A percentile compares a stretch with the other conserved stretches of the same genome.
Conservation (phyloP, 1,140 invertebrate genomes). For the Drosophila navojoa region DNA sequence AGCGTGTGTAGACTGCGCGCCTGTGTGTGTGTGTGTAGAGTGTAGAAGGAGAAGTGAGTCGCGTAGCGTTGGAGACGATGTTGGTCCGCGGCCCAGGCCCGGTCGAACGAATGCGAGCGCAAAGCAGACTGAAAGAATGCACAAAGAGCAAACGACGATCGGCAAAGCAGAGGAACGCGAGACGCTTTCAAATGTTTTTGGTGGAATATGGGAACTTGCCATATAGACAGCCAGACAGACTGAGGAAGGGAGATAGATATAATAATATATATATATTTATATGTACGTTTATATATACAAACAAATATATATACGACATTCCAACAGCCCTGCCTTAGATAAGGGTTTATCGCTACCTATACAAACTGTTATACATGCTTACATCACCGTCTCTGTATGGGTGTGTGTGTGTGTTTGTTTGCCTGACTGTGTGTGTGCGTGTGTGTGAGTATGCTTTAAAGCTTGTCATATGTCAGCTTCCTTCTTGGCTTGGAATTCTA, state of each 20-base stretch:
- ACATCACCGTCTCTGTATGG: background rate
- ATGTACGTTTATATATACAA: background rate
- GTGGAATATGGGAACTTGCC: slow-evolving; percentile 51
- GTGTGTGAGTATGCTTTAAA: slow-evolving; percentile 22
- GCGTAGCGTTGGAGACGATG: background rate
- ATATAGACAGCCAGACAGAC: background rate
- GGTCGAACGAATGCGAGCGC: slow-evolving; percentile 42
- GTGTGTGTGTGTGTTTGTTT: background rate
- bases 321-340: slow-evolving; percentile 56
- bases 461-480: slow-evolving; percentile 45
- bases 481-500: slow-evolving; percentile 38
- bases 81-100: slow-evolving; percentile 31
- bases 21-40: background rate
- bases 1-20: no score
- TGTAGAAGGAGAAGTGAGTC: background rate
- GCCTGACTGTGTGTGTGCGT: background rate
- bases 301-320: slow-evolving; percentile 34
- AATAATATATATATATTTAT: background rate
- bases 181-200: slow-evolving; percentile 37
- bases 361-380: slow-evolving; percentile 10
- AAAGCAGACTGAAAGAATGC: slow-evolving; percentile 77
- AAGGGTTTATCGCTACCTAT: slow-evolving; percentile 63
- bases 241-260: no score
- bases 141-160: slow-evolving; percentile 73
- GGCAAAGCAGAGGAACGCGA: slow-evolving; percentile 46